phyloP scores from a whole-genome alignment of 2,797 vertebrate genomes.

The Siniperca scherzeri region DNA sequence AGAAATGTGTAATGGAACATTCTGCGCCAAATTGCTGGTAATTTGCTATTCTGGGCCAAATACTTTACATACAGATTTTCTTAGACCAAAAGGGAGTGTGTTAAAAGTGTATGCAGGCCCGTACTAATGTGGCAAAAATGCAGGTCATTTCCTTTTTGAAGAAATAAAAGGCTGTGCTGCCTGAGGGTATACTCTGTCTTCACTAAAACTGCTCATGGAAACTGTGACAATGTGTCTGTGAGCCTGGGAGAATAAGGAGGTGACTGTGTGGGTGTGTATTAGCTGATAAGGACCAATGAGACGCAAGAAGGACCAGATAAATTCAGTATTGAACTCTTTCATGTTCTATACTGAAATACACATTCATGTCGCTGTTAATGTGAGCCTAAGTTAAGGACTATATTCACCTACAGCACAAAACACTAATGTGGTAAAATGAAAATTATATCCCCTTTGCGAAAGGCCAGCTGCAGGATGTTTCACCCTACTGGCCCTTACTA shows the following conservation, averaged over 20 bases:
- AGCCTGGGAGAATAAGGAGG: slow-evolving; percentile 49
- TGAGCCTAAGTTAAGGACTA: background rate
- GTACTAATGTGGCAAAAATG: slow-evolving; percentile 68
- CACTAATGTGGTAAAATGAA: background rate
- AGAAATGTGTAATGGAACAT: slow-evolving; percentile 36
- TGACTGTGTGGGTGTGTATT: slow-evolving; percentile 30
- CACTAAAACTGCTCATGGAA: slow-evolving; percentile 77
- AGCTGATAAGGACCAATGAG: slow-evolving; percentile 46
- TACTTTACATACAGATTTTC: slow-evolving; percentile 49
- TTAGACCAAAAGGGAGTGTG: slow-evolving; percentile 37
- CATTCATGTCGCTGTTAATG: background rate
- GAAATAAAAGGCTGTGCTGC: slow-evolving; percentile 56
- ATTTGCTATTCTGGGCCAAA: slow-evolving; percentile 51
- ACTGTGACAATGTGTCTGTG: slow-evolving; percentile 66
- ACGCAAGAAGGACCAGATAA: slow-evolving; percentile 5
- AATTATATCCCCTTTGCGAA: slow-evolving; percentile 4
- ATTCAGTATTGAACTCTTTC: slow-evolving; percentile 17
- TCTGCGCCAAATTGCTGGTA: slow-evolving; percentile 15
- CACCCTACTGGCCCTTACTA: background rate
- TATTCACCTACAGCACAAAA: background rate
- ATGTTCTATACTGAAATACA: background rate
- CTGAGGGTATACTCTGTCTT: slow-evolving; percentile 63
- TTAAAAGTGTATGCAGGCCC: slow-evolving; percentile 48
- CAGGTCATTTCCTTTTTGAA: slow-evolving; percentile 76
- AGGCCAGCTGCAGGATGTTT: slow-evolving; percentile 27